Percentiles rank a stretch among this genome's conserved stretches.
Conservation (phyloP, 2,888 invertebrate genomes). For the Lobophora halterata region DNA sequence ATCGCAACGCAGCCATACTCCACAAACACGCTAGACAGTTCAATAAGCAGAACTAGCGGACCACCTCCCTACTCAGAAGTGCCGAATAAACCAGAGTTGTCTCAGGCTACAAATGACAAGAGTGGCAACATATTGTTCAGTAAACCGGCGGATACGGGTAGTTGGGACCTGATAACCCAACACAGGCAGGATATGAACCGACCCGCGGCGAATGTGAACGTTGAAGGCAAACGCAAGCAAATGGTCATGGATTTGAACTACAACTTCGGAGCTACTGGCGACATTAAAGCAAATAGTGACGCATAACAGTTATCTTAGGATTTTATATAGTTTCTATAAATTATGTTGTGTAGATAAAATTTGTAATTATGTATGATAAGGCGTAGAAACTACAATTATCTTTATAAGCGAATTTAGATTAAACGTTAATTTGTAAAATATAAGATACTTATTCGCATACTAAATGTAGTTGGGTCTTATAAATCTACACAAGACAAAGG, state of each 20-base stretch:
- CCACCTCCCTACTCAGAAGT: slow-evolving; percentile 61
- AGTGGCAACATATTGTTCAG: slow-evolving; percentile 56
- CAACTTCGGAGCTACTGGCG: slow-evolving; percentile 33
- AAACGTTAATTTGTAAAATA: no score
- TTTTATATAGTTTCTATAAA: no score
- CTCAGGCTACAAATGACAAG: slow-evolving; percentile 40
- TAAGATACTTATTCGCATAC: no score
- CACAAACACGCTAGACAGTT: slow-evolving; percentile 66
- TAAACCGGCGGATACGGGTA: slow-evolving; percentile 54
- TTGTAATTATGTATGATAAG: no score
- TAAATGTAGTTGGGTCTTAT: no score
- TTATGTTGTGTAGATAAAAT: no score
- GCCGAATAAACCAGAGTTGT: slow-evolving; percentile 28
- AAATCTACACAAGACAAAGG: no score
- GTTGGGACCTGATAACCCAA: slow-evolving; percentile 78
- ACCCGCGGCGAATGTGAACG: slow-evolving; percentile 30
- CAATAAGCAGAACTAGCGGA: slow-evolving; percentile 62
- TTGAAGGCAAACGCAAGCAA: slow-evolving; percentile 36
- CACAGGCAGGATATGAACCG: slow-evolving; percentile 69
- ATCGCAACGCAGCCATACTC: slow-evolving; percentile 35
- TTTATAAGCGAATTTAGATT: no score
- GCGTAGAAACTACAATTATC: no score
- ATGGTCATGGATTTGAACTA: slow-evolving; percentile 60
- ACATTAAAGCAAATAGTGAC: slow-evolving; percentile 48
- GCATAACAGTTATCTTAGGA: slow-evolving; percentile 44